These are phyloP conservation scores for Drosophila albomicans DNA, from an alignment of 1,140 invertebrate genomes.

Conservation along the genomic window DNA sequence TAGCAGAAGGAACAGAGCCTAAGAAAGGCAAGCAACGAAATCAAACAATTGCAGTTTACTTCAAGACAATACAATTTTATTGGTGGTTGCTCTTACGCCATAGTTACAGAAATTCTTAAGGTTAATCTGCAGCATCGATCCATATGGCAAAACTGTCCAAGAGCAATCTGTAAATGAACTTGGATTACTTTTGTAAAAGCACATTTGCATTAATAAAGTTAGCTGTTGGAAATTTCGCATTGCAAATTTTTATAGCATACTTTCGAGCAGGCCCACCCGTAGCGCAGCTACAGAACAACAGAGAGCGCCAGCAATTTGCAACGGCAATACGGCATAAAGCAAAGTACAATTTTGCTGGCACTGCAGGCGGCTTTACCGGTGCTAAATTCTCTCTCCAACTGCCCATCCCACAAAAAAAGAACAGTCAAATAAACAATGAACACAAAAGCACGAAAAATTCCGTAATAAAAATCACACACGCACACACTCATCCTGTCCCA, in stretches of 20 bases:
- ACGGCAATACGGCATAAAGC: conserved; percentile 29
- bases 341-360: conserved; percentile 36
- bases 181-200: too few species aligned
- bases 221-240: conserved; percentile 8
- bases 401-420: background rate
- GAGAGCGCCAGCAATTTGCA: conserved; percentile 18
- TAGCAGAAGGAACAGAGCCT: background rate
- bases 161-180: conserved; percentile 18
- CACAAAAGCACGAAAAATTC: conserved; percentile 66
- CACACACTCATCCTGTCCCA: conserved; percentile 3
- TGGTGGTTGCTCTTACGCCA: conserved; percentile 4
- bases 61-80: conserved; percentile 20
- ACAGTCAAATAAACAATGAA: conserved; percentile 70
- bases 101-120: conserved; percentile 15
- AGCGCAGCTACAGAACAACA: background rate
- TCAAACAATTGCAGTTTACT: conserved; percentile 16
- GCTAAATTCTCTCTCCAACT: conserved; percentile 25
- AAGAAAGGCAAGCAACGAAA: background rate
- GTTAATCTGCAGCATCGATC: conserved; percentile 12
- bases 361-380: conserved; percentile 51
- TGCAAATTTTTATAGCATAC: conserved; percentile 57
- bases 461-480: conserved; percentile 63
- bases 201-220: conserved; percentile 25
- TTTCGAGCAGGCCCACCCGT: conserved; percentile 19
- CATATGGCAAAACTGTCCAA: conserved; percentile 5